Evolutionary conservation across 2,113 vertebrate genomes (phyloP).

Genomic region (Pleuronectes platessa): DNA sequence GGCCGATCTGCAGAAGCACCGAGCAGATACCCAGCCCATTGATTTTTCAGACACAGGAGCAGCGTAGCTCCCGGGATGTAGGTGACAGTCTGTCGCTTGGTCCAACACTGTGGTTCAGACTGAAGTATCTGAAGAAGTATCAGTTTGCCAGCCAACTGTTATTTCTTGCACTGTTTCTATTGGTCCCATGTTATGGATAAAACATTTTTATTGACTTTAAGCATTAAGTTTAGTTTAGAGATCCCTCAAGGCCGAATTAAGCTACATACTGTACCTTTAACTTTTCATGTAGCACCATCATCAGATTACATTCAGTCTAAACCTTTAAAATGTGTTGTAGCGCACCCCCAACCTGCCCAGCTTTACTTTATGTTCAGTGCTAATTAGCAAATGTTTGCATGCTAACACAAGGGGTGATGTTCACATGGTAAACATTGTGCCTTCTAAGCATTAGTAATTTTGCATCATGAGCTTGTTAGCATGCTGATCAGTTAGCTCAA

Average conservation of each 20-base stretch:
- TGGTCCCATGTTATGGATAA: no score
- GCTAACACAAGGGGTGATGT: not conserved
- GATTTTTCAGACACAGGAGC: not conserved
- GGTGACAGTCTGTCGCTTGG: not conserved
- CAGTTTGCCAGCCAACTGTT: not conserved
- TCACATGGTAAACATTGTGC: not conserved
- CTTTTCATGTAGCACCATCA: not conserved
- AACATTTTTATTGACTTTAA: no score
- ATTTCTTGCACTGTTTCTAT: no score
- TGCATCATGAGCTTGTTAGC: not conserved
- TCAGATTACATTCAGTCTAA: not conserved
- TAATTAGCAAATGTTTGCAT: not conserved
- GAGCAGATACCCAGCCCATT: not conserved
- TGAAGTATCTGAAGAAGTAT: slow-evolving; percentile 1
- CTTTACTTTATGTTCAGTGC: no score
- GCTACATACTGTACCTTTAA: not conserved
- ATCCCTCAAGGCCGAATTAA: no score
- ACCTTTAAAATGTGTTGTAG: not conserved
- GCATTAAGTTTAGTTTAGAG: no score
- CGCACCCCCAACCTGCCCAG: not conserved
- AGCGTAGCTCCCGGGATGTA: not conserved
- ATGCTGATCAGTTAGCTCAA: not conserved
- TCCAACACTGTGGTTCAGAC: slow-evolving; percentile 10
- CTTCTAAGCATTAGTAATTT: not conserved
- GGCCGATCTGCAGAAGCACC: not conserved